Percentiles rank a stretch among this genome's conserved stretches.
Evolutionary conservation across 2,113 vertebrate species (phyloP).

Genomic region (Vulpes ferrilata): DNA sequence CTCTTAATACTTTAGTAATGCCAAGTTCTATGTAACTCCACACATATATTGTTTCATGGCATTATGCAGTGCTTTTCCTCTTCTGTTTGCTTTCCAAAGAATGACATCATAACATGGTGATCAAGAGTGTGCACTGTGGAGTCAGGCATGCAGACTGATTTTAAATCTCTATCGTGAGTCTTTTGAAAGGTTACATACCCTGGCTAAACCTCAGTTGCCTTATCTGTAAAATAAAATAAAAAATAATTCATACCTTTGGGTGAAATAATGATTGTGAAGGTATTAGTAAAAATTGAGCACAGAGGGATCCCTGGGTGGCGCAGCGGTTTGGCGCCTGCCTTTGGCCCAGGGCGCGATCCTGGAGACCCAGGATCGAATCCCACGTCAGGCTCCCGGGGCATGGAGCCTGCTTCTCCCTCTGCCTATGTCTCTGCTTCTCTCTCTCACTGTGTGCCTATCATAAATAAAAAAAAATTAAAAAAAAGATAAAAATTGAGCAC

Average conservation of each 20-base stretch:
- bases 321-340: no score
- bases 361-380: no score
- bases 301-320: neutral
- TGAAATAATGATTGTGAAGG: neutral
- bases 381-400: no score
- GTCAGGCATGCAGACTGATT: neutral
- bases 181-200: neutral
- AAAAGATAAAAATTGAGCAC: neutral
- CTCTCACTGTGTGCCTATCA: no score
- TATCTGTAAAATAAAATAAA: neutral
- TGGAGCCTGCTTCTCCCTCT: no score
- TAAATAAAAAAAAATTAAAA: no score
- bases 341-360: no score
- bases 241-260: neutral
- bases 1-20: neutral
- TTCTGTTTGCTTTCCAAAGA: constrained; percentile 2
- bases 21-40: neutral
- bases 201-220: neutral
- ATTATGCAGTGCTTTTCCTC: neutral
- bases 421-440: no score
- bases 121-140: neutral
- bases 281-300: neutral
- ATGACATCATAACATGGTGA: neutral
- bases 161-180: neutral
- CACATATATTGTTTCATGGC: neutral